phyloP scores from a whole-genome alignment of 2,797 vertebrate genomes.

The Paratrypauchen microcephalus region DNA sequence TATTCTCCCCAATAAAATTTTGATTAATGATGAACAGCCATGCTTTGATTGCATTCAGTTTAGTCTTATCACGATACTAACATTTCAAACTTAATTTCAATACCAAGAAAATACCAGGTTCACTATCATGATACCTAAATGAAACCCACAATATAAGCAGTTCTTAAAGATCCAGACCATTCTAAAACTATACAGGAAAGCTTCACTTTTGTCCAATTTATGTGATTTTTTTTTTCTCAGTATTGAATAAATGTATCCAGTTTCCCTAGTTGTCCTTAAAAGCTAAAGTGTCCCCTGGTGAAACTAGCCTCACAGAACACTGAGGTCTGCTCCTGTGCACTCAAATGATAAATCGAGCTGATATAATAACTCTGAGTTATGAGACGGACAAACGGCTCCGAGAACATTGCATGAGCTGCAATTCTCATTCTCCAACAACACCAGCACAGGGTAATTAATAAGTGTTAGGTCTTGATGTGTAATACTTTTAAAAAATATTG shows the following conservation, averaged over 20 bases:
- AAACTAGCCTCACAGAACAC: conserved; percentile 23
- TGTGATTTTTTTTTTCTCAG: no score
- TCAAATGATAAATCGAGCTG: conserved; percentile 44
- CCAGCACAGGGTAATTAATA: conserved; percentile 67
- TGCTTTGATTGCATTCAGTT: no score
- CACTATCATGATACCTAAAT: no score
- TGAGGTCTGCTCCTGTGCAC: conserved; percentile 38
- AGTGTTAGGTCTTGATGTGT: conserved; percentile 61
- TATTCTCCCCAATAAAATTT: conserved; percentile 19
- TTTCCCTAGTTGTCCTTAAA: conserved; percentile 1
- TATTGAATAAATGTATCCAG: neutral
- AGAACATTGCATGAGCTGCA: conserved; percentile 66
- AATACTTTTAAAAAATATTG: conserved; percentile 63
- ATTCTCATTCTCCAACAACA: conserved; percentile 49
- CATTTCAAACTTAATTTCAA: no score
- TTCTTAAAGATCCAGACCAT: no score
- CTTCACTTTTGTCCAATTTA: no score
- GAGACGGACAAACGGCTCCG: conserved; percentile 37
- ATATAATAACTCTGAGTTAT: conserved; percentile 52
- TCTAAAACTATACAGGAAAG: no score
- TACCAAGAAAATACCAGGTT: no score
- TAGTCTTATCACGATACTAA: no score
- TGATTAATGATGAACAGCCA: conserved; percentile 15
- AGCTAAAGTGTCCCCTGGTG: neutral
- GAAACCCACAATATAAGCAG: no score